Percentiles rank a stretch among this genome's conserved stretches.
These are phyloP conservation scores for Vipera latastei DNA, from an alignment of 2,797 vertebrate species.

Conservation along the genomic window DNA sequence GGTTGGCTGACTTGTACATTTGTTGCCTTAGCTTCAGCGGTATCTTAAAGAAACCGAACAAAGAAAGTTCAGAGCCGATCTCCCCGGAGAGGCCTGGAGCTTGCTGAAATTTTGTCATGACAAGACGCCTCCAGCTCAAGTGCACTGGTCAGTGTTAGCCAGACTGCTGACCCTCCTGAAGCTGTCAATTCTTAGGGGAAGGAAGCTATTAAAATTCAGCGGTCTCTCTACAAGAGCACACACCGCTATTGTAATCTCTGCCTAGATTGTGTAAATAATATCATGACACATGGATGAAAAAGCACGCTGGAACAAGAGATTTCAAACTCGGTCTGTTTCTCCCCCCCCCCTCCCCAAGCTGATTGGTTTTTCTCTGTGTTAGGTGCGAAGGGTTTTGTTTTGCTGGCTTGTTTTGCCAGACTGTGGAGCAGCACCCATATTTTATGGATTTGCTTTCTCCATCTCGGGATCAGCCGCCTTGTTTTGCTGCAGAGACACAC, in stretches of 20 bases:
- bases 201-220: not conserved
- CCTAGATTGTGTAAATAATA: not conserved
- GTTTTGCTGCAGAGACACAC: not conserved
- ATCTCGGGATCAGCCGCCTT: not conserved
- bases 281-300: not conserved
- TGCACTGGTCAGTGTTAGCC: not conserved
- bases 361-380: not conserved
- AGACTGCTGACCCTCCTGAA: not conserved
- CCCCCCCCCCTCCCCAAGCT: not conserved
- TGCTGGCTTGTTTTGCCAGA: not conserved
- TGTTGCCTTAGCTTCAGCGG: constrained; percentile 57
- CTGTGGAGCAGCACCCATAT: not conserved
- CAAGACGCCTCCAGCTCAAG: not conserved
- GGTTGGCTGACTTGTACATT: constrained; percentile 39
- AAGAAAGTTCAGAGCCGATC: not conserved
- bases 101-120: not conserved
- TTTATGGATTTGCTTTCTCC: not conserved
- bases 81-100: not conserved
- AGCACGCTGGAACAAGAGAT: not conserved
- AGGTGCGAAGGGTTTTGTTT: not conserved
- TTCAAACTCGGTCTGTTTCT: not conserved
- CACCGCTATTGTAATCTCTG: not conserved
- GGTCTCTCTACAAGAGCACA: not conserved
- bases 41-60: not conserved
- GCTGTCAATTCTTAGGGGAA: not conserved